phyloP scores from a whole-genome alignment of 2,113 vertebrate genomes.

The Hippoglossus stenolepis region DNA sequence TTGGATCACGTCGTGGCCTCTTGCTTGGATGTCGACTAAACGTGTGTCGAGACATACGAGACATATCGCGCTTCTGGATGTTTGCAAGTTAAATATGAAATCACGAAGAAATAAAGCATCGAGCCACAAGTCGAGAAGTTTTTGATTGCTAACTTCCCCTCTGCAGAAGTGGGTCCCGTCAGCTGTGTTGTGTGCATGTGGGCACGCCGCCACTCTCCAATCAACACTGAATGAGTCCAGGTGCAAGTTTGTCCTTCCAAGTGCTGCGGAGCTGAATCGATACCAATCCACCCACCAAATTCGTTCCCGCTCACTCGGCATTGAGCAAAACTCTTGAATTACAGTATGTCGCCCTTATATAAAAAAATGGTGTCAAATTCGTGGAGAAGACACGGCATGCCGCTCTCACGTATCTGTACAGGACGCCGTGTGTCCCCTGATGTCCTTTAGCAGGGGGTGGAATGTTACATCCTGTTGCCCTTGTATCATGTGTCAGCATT shows the following conservation, averaged over 20 bases:
- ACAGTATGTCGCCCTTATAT: slow-evolving; percentile 17
- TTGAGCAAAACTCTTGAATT: slow-evolving; percentile 42
- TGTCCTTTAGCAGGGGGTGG: slow-evolving; percentile 46
- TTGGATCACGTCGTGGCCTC: neutral
- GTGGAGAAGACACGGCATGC: slow-evolving; percentile 16
- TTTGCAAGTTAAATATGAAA: slow-evolving; percentile 13
- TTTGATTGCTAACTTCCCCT: slow-evolving; percentile 28
- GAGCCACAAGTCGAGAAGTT: neutral
- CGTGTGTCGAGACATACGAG: neutral
- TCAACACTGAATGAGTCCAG: slow-evolving; percentile 76
- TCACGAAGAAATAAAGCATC: neutral
- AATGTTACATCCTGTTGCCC: slow-evolving; percentile 34
- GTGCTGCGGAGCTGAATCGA: slow-evolving; percentile 54
- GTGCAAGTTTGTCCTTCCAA: slow-evolving; percentile 78
- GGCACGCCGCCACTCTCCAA: slow-evolving; percentile 73
- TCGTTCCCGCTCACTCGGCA: slow-evolving; percentile 20
- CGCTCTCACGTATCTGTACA: slow-evolving; percentile 22
- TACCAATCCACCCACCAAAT: slow-evolving; percentile 56
- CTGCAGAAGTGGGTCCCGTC: slow-evolving; percentile 31
- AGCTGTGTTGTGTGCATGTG: slow-evolving; percentile 55
- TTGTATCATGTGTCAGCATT: slow-evolving; percentile 52
- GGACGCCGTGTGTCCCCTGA: slow-evolving; percentile 25
- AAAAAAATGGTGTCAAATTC: slow-evolving; percentile 35
- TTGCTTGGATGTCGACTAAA: neutral
- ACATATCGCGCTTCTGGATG: neutral